A percentile compares a stretch with the other conserved stretches of the same genome.
Evolutionary conservation across 1,140 invertebrate genomes (phyloP).

Genomic region (Liolophura sinensis): DNA sequence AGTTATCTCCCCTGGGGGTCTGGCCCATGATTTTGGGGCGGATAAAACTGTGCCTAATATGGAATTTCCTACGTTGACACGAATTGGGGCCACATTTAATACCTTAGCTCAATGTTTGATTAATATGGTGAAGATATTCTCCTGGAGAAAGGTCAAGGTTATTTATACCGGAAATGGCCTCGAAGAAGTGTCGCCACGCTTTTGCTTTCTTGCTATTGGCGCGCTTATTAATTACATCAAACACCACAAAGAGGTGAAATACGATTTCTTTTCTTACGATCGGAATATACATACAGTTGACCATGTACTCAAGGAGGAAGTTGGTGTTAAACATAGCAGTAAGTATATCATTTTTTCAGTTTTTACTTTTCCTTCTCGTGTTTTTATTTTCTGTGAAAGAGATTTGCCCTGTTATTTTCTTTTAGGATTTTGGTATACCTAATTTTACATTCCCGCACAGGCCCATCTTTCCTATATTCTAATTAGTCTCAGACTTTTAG

Average conservation of each 20-base stretch:
- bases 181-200: slow-evolving; percentile 57
- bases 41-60: slow-evolving; percentile 21
- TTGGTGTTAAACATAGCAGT: slow-evolving; percentile 50
- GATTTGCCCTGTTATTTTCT: no score
- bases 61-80: slow-evolving; percentile 38
- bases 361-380: no score
- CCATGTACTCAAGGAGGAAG: slow-evolving; percentile 56
- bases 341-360: slow-evolving; percentile 21
- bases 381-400: no score
- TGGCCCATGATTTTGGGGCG: slow-evolving; percentile 75
- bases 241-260: slow-evolving; percentile 62
- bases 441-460: no score
- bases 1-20: slow-evolving; percentile 81
- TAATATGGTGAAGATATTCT: slow-evolving; percentile 65
- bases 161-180: slow-evolving; percentile 73
- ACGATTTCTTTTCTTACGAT: slow-evolving; percentile 61
- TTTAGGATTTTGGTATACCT: no score
- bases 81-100: slow-evolving; percentile 66
- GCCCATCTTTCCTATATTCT: no score
- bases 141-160: slow-evolving; percentile 72
- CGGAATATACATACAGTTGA: slow-evolving; percentile 30
- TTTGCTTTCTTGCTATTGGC: slow-evolving; percentile 49
- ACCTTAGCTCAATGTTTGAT: slow-evolving; percentile 72
- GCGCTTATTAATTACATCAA: slow-evolving; percentile 36
- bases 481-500: no score